These are phyloP conservation scores for Acanthoscelides obtectus DNA, from an alignment of 2,888 invertebrate species.

Conservation along the genomic window DNA sequence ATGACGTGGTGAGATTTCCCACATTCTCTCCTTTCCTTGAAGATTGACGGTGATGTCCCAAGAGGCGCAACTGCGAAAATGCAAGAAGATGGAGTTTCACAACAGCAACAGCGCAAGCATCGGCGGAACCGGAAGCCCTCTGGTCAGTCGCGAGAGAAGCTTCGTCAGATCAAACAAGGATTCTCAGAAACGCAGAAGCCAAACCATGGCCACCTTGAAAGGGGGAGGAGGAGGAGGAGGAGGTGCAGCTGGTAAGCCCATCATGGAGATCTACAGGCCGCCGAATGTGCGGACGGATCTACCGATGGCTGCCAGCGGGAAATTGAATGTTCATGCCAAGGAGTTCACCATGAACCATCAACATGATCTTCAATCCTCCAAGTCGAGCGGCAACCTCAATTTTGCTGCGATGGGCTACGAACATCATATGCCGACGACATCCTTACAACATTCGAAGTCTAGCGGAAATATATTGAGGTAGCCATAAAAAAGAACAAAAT, in stretches of 20 bases:
- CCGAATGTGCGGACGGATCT: slow-evolving; percentile 55
- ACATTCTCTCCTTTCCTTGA: no score
- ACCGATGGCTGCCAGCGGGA: slow-evolving; percentile 42
- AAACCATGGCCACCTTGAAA: slow-evolving; percentile 62
- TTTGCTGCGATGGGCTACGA: slow-evolving; percentile 36
- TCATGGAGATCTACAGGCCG: slow-evolving; percentile 84
- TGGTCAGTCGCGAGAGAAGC: slow-evolving; percentile 65
- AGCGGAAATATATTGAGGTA: slow-evolving; percentile 60
- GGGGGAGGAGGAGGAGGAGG: no score
- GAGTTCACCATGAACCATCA: slow-evolving; percentile 84
- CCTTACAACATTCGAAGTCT: slow-evolving; percentile 51
- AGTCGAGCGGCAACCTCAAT: slow-evolving; percentile 42
- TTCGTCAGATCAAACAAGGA: slow-evolving; percentile 59
- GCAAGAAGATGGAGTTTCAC: slow-evolving; percentile 28
- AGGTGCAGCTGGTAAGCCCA: no score
- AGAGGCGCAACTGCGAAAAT: slow-evolving; percentile 36
- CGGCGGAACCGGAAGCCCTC: slow-evolving; percentile 42
- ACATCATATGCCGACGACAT: slow-evolving; percentile 32
- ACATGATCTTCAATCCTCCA: slow-evolving; percentile 51
- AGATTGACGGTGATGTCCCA: slow-evolving; percentile 23
- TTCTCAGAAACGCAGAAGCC: slow-evolving; percentile 63
- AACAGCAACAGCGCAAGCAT: slow-evolving; percentile 36
- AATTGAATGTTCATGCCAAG: slow-evolving; percentile 83
- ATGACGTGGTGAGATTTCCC: no score
- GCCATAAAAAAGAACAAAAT: no score